Conservation (phyloP, 2,888 invertebrate species). For the Oxyteleia sp. region DNA sequence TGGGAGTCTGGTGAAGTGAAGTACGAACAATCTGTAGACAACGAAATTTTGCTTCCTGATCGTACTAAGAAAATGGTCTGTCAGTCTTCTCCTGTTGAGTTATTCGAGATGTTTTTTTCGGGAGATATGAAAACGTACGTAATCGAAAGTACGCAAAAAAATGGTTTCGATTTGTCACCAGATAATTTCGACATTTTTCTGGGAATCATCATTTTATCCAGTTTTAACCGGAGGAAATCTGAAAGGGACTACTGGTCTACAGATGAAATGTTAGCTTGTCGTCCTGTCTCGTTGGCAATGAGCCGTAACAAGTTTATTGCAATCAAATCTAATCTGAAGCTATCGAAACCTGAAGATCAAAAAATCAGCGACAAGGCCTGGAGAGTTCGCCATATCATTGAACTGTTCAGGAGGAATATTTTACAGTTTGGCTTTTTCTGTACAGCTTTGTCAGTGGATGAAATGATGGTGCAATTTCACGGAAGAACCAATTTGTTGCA, state of each 20-base stretch:
- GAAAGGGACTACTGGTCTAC: slow-evolving; percentile 56
- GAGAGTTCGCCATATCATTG: slow-evolving; percentile 52
- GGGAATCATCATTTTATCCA: slow-evolving; percentile 61
- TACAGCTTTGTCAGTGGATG: slow-evolving; percentile 58
- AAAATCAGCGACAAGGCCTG: slow-evolving; percentile 44
- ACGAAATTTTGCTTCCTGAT: slow-evolving; percentile 32
- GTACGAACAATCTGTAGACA: slow-evolving; percentile 13
- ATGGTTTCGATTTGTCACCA: slow-evolving; percentile 26
- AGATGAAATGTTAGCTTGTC: slow-evolving; percentile 43
- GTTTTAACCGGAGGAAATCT: slow-evolving; percentile 53
- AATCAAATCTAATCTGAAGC: slow-evolving; percentile 49
- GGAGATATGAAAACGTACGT: slow-evolving; percentile 26
- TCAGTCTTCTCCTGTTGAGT: slow-evolving; percentile 18
- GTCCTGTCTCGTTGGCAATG: slow-evolving; percentile 46
- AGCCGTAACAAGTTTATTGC: slow-evolving; percentile 49
- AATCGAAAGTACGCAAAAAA: slow-evolving; percentile 21
- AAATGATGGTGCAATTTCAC: slow-evolving; percentile 68
- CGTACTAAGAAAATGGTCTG: slow-evolving; percentile 24
- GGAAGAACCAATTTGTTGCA: slow-evolving; percentile 47
- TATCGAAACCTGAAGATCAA: slow-evolving; percentile 42
- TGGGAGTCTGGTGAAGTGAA: slow-evolving; percentile 22
- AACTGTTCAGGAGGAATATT: slow-evolving; percentile 60
- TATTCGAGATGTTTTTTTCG: slow-evolving; percentile 38
- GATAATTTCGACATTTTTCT: slow-evolving; percentile 59
- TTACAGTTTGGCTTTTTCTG: slow-evolving; percentile 61